These are phyloP conservation scores for Threskiornis aethiopicus DNA, from an alignment of 2,797 vertebrate genomes.

Conservation along the genomic window DNA sequence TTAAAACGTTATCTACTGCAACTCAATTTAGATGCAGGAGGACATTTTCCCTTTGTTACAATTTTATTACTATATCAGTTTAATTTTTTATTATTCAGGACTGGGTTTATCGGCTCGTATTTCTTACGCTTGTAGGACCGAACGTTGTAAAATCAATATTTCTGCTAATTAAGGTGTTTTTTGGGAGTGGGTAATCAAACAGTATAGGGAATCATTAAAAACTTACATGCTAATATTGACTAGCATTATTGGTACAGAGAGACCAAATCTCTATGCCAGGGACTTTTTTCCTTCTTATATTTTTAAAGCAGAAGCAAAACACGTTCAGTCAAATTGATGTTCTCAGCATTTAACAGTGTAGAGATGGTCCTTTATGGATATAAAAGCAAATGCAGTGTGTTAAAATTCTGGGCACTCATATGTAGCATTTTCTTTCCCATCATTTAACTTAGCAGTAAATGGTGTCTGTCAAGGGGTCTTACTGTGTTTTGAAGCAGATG, in stretches of 20 bases:
- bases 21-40: constrained; percentile 2
- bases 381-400: background rate
- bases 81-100: constrained; percentile 43
- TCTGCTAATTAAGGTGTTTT: constrained; percentile 62
- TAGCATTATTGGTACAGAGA: constrained; percentile 48
- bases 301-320: constrained; percentile 36
- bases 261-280: constrained; percentile 14
- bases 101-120: constrained; percentile 53
- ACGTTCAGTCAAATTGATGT: background rate
- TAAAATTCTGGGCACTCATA: background rate
- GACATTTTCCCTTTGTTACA: background rate
- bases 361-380: background rate
- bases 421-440: background rate
- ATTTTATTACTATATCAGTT: constrained; percentile 28
- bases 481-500: background rate
- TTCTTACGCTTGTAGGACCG: constrained; percentile 55
- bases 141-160: constrained; percentile 66
- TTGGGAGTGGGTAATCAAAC: constrained; percentile 21
- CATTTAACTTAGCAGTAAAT: background rate
- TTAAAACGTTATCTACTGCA: background rate
- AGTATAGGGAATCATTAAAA: constrained; percentile 64
- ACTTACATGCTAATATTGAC: constrained; percentile 59
- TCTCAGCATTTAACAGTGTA: background rate
- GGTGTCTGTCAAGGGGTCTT: background rate
- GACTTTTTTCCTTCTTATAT: background rate